phyloP scores from a whole-genome alignment of 2,113 vertebrate species.

The Calypte anna region DNA sequence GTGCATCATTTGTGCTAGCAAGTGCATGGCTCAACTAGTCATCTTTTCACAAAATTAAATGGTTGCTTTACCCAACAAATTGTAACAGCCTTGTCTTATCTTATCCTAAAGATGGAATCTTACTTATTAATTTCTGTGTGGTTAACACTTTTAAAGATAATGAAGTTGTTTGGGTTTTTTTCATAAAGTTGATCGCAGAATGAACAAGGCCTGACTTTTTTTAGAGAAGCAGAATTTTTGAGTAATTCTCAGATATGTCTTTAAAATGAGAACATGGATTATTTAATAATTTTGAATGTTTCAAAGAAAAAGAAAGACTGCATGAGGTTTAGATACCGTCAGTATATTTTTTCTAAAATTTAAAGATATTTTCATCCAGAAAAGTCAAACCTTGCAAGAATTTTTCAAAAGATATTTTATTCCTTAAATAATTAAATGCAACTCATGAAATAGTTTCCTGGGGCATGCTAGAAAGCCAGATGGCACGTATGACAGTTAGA shows the following conservation, averaged over 20 bases:
- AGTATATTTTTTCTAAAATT: slow-evolving; percentile 67
- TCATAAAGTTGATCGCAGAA: slow-evolving; percentile 76
- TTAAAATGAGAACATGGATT: slow-evolving; percentile 75
- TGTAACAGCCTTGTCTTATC: not conserved
- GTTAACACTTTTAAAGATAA: slow-evolving; percentile 63
- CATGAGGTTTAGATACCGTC: slow-evolving; percentile 51
- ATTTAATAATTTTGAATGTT: slow-evolving; percentile 66
- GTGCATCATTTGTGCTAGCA: not conserved
- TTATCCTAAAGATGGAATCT: slow-evolving; percentile 33
- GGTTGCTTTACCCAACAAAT: not conserved
- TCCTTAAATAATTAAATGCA: slow-evolving; percentile 70
- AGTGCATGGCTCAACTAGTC: not conserved
- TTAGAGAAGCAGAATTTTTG: slow-evolving; percentile 48
- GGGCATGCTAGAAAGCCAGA: slow-evolving; percentile 71
- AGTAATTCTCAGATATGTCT: slow-evolving; percentile 36
- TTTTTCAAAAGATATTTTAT: not conserved
- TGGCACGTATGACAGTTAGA: slow-evolving; percentile 16
- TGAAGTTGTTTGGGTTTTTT: slow-evolving; percentile 19
- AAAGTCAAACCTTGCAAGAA: slow-evolving; percentile 65
- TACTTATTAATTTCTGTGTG: slow-evolving; percentile 76
- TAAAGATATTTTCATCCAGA: slow-evolving; percentile 69
- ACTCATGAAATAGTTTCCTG: slow-evolving; percentile 50
- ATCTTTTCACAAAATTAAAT: not conserved
- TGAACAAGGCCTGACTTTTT: slow-evolving; percentile 71
- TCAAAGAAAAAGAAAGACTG: slow-evolving; percentile 61